Evolutionary conservation across 2,797 vertebrate species (phyloP), one percentile per base, ranked within the genome.

Genomic region (Pelochelys cantorii): DNA sequence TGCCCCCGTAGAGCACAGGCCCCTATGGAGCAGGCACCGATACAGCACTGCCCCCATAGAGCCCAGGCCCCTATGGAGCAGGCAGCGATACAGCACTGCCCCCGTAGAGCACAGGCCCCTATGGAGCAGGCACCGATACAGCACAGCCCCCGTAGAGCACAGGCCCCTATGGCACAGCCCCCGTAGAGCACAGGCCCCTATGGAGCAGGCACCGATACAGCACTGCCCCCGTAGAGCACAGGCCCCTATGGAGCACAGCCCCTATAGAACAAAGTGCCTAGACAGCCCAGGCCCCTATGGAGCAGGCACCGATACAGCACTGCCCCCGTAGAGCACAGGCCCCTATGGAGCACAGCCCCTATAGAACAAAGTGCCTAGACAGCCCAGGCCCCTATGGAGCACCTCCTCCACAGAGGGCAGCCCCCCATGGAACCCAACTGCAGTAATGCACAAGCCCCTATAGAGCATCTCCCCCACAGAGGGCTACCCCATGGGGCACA

Each of bases 241-340:
- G 56, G 23, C 11, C 37, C 74, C 74, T 48, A 15, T 48, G 23
- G 0, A 1, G 75, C 18, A 60, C 25, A 42, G 78, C 17, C 23
- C 2, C 4, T 2, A 12, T 1, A 5, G 1, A n/a, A n/a, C n/a
- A n/a, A 53, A 53, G 52, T 12, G 52, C 52, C 52, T 53, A 12
- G 7, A 53, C 52, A 5, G 27, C 2, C 18, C 15, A 82, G 20
- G 27, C 10, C 25, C 62, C 62, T 54, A 42, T 42, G 42, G 42
- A 42, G 42, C n/a, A n/a, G n/a, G n/a, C n/a, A n/a, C n/a, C n/a
- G n/a, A 17, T 15, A 10, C 60, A 71, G 11, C 62, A n/a, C 68
- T 2, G 1, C 14, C 1, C 14, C 74, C 20, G 10, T 1, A 34
- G 54, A 53, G 22, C 8, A 18, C 17, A 82, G 20, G 27, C 10